phyloP scores from a whole-genome alignment of 2,797 vertebrate species.

The Peromyscus aztecus region DNA sequence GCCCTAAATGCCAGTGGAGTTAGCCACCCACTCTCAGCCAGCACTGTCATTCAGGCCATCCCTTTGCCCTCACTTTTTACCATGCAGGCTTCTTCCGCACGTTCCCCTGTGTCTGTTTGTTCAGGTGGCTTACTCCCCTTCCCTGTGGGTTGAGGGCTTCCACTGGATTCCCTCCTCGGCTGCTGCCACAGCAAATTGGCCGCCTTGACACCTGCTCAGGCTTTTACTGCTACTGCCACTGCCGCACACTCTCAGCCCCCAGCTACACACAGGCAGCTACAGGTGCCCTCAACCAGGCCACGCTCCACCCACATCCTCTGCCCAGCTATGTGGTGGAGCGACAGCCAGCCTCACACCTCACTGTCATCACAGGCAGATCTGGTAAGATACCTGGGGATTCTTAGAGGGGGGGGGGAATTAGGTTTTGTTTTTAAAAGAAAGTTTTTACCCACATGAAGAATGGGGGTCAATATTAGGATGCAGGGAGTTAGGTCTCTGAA shows the following conservation, averaged over 20 bases:
- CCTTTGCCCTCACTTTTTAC: background rate
- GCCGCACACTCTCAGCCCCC: no score
- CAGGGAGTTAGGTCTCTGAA: background rate
- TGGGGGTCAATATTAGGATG: background rate
- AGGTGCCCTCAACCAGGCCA: no score
- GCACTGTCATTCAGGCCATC: background rate
- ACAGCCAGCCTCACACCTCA: no score
- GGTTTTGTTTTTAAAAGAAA: background rate
- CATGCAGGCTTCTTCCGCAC: background rate
- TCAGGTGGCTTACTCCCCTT: background rate
- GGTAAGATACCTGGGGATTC: no score
- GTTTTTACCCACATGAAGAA: background rate
- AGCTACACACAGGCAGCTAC: no score
- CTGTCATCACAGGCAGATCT: no score
- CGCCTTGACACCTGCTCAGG: background rate
- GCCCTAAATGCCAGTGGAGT: no score
- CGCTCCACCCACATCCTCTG: no score
- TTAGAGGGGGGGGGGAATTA: no score
- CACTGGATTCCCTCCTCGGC: background rate
- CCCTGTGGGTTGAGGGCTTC: background rate
- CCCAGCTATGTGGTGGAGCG: no score
- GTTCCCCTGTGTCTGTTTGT: background rate
- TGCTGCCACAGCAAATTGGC: background rate
- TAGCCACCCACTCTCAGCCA: background rate
- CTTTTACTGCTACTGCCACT: background rate